phyloP scores from a whole-genome alignment of 2,113 vertebrate genomes.

The Atlantisia rogersi region DNA sequence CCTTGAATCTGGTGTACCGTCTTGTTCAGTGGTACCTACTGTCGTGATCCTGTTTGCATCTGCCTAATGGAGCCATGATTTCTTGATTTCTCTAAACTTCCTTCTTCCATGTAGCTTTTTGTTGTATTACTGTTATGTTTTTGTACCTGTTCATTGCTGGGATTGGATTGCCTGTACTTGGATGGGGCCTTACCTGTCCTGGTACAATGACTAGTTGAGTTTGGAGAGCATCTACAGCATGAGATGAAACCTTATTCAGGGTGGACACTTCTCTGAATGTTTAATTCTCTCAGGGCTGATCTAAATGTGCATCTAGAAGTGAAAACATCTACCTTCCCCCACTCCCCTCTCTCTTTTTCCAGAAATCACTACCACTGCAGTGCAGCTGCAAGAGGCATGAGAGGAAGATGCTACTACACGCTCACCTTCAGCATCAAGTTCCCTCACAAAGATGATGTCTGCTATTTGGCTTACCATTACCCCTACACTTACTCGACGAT shows the following conservation, averaged over 20 bases:
- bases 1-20: background rate
- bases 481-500: slow-evolving; percentile 90
- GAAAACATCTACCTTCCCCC: background rate
- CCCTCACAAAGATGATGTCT: slow-evolving; percentile 86
- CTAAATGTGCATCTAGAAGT: background rate
- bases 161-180: background rate
- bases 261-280: background rate
- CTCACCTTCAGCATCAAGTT: slow-evolving; percentile 88
- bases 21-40: background rate
- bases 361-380: slow-evolving; percentile 85
- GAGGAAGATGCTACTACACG: slow-evolving; percentile 80
- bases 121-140: background rate
- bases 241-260: background rate
- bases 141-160: background rate
- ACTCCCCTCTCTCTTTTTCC: background rate
- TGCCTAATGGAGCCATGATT: background rate
- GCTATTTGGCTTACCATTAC: slow-evolving; percentile 94
- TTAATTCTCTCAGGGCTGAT: background rate
- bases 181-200: background rate
- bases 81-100: background rate
- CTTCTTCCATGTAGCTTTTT: background rate
- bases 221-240: background rate
- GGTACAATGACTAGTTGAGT: background rate
- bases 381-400: background rate
- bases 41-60: background rate